Base-by-base conservation (phyloP, 1,140 invertebrate genomes). In the Lanistes nyassanus region DNA sequence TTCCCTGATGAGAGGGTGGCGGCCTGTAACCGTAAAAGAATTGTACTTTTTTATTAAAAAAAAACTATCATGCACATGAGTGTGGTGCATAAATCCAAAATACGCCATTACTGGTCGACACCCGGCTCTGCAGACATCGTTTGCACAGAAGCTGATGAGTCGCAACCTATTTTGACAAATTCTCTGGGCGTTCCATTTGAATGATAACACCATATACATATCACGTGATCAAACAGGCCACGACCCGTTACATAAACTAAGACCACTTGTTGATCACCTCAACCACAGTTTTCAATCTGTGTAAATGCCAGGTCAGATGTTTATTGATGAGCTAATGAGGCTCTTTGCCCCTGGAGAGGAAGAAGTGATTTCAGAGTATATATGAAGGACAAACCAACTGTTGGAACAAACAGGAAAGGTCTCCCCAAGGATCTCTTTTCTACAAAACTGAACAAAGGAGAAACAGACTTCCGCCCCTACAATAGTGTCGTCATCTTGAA, bases 1-100 rank as follows among this genome's bases (percentile, higher is more conserved):
- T 36, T 70, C 65, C 11, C 26, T 42, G 1, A 6, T 66, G 1
- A 66, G 2, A 1, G 34, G 0, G 13, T 66, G 65, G 65, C 26
- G 34, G 9, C 6, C 31, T 29, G 71, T 74, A 11, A 74, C 34
- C 0, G 2, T 37, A 26, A 9, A 23, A 0, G 72, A 74, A 16
- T 23, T 74, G 19, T 0, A 74, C 64, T n/a, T 74, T 74, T 31
- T 51, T 74, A n/a, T n/a, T n/a, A n/a, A n/a, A n/a, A n/a, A n/a
- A n/a, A n/a, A 2, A 60, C 72, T 13, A 65, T 65, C 7, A 3
- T 65, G 1, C 72, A 74, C 60, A 74, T 74, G 39, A 58, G 58
- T 42, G 16, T 74, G 4, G 39, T 74, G 7, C 64, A 65, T 1
- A 74, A 74, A 42, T 36, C 37, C 34, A 23, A 51, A 34, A 6